Conservation (phyloP, 2,888 invertebrate genomes). For the Lepetodrilus schrolli region DNA sequence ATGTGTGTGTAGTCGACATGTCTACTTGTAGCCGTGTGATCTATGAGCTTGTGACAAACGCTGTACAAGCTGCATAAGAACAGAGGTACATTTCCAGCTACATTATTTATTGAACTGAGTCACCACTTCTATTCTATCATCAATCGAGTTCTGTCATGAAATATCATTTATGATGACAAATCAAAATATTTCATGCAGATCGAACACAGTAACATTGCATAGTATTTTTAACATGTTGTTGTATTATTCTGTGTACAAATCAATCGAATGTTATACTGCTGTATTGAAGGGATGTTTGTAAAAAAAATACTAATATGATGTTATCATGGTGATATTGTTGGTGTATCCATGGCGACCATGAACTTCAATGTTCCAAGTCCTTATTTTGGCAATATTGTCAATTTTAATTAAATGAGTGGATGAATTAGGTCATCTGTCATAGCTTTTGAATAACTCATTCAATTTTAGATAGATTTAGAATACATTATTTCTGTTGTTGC, state of each 20-base stretch:
- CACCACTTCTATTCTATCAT: not conserved
- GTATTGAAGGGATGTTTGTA: not conserved
- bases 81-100: not conserved
- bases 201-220: not conserved
- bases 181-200: not conserved
- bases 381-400: not conserved
- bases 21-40: too few species aligned
- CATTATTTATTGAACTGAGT: not conserved
- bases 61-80: not conserved
- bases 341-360: slow-evolving; percentile 2
- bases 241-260: slow-evolving; percentile 14
- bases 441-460: not conserved
- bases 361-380: not conserved
- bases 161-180: not conserved
- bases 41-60: not conserved
- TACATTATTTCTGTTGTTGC: not conserved
- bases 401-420: not conserved
- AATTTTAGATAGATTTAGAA: not conserved
- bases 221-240: slow-evolving; percentile 7
- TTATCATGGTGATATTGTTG: not conserved
- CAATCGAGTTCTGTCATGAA: not conserved
- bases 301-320: not conserved
- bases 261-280: not conserved
- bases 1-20: too few species aligned
- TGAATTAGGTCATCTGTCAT: slow-evolving; percentile 17